Evolutionary conservation across 2,113 vertebrate genomes (phyloP).

Genomic region (Anser cygnoides): DNA sequence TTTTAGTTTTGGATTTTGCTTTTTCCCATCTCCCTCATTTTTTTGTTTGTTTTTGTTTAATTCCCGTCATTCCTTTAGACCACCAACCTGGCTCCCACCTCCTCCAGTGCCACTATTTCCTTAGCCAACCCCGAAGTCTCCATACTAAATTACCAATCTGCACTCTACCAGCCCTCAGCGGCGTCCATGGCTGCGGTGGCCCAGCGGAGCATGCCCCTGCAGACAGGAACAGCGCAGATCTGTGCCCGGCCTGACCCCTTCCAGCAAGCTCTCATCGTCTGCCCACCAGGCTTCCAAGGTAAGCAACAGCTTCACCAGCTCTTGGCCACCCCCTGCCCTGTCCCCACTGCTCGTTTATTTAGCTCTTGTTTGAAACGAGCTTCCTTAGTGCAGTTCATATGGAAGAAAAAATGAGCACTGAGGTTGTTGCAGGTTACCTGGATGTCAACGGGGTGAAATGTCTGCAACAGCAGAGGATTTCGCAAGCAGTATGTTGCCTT

Average conservation of each 20-base stretch:
- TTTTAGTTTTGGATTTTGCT: conserved; percentile 38
- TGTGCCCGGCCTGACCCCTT: conserved; percentile 97
- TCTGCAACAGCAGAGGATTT: not conserved
- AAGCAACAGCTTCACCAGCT: conserved; percentile 12
- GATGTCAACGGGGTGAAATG: not conserved
- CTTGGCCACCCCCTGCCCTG: not conserved
- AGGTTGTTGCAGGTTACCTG: not conserved
- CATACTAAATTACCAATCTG: conserved; percentile 98
- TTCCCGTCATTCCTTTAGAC: conserved; percentile 90
- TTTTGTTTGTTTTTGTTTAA: conserved; percentile 85
- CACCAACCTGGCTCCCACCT: conserved; percentile 93
- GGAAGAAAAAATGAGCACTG: not conserved
- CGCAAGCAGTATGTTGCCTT: not conserved
- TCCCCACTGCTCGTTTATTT: not conserved
- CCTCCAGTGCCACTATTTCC: conserved; percentile 96
- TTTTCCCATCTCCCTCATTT: conserved; percentile 77
- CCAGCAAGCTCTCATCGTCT: conserved; percentile 99
- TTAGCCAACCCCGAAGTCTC: conserved; percentile 96
- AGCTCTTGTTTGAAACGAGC: not conserved
- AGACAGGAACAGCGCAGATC: conserved; percentile 92
- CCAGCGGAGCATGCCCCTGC: conserved; percentile 95
- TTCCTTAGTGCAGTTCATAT: not conserved
- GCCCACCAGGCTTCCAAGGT: conserved; percentile 99
- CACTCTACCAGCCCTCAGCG: conserved; percentile 97
- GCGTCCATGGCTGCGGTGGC: conserved; percentile 98